Evolutionary conservation across 2,113 vertebrate species (phyloP).

Genomic region (Tichodroma muraria): DNA sequence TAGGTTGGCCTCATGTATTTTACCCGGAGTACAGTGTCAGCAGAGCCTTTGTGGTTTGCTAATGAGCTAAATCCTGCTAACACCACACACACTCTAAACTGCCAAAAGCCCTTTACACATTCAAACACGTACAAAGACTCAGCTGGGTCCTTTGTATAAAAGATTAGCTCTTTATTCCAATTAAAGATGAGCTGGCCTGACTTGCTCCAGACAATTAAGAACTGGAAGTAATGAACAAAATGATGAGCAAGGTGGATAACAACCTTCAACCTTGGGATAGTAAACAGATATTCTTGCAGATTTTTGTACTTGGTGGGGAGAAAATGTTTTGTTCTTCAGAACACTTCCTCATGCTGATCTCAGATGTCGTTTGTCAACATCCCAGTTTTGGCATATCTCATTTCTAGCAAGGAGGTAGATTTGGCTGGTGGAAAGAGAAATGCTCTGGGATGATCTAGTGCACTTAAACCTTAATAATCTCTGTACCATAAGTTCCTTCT

Average conservation of each 20-base stretch:
- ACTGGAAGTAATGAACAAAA: conserved; percentile 23
- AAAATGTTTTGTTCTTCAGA: background rate
- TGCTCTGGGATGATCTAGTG: background rate
- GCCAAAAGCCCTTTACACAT: conserved; percentile 67
- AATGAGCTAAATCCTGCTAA: conserved; percentile 73
- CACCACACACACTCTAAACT: conserved; percentile 56
- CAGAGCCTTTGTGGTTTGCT: conserved; percentile 67
- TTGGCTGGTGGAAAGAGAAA: background rate
- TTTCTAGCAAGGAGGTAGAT: background rate
- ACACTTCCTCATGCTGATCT: background rate
- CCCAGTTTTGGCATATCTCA: background rate
- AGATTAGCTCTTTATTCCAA: conserved; percentile 73
- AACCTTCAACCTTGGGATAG: background rate
- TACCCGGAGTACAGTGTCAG: conserved; percentile 62
- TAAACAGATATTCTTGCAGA: background rate
- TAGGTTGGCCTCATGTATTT: conserved; percentile 65
- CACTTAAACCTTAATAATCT: background rate
- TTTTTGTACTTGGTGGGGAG: background rate
- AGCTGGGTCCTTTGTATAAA: conserved; percentile 63
- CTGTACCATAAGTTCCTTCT: background rate
- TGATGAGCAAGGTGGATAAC: background rate
- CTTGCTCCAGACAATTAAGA: conserved; percentile 44
- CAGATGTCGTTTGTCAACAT: background rate
- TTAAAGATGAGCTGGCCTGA: conserved; percentile 59
- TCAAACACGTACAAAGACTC: conserved; percentile 60